These are phyloP conservation scores for Rhynchophorus ferrugineus DNA, from an alignment of 1,140 invertebrate species.

Conservation along the genomic window DNA sequence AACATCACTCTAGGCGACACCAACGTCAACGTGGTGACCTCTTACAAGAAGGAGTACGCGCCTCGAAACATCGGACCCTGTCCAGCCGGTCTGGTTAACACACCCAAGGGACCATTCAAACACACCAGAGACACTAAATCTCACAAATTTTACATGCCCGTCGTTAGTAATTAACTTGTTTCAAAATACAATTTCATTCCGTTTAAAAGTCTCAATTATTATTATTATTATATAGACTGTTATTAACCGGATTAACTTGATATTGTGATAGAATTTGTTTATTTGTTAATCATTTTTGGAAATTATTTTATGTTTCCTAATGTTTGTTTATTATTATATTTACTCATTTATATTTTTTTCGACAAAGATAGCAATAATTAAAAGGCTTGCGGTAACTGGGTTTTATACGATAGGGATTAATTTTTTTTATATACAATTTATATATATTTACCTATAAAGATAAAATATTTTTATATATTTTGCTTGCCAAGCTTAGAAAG, in stretches of 20 bases:
- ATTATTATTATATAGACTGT: slow-evolving; percentile 18
- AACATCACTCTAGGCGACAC: slow-evolving; percentile 63
- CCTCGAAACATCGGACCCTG: slow-evolving; percentile 64
- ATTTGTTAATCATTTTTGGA: slow-evolving; percentile 14
- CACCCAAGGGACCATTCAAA: slow-evolving; percentile 64
- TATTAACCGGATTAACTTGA: slow-evolving; percentile 30
- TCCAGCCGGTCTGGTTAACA: slow-evolving; percentile 67
- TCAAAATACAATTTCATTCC: neutral
- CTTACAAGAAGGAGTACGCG: slow-evolving; percentile 70
- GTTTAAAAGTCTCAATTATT: slow-evolving; percentile 3
- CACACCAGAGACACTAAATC: slow-evolving; percentile 73
- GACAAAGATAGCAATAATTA: slow-evolving; percentile 5
- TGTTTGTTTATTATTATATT: slow-evolving; percentile 9
- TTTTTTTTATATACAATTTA: neutral
- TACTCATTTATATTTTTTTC: slow-evolving; percentile 1
- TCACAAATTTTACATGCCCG: slow-evolving; percentile 73
- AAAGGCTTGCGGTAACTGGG: slow-evolving; percentile 22
- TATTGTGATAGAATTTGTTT: slow-evolving; percentile 31
- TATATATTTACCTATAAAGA: neutral
- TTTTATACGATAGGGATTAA: slow-evolving; percentile 18
- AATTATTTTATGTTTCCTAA: slow-evolving; percentile 16
- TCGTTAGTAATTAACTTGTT: slow-evolving; percentile 24
- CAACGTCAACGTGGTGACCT: slow-evolving; percentile 46
- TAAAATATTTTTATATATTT: slow-evolving; percentile 4
- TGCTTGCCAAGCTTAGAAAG: slow-evolving; percentile 12